phyloP scores from a whole-genome alignment of 1,140 invertebrate genomes.

The Lanistes nyassanus region DNA sequence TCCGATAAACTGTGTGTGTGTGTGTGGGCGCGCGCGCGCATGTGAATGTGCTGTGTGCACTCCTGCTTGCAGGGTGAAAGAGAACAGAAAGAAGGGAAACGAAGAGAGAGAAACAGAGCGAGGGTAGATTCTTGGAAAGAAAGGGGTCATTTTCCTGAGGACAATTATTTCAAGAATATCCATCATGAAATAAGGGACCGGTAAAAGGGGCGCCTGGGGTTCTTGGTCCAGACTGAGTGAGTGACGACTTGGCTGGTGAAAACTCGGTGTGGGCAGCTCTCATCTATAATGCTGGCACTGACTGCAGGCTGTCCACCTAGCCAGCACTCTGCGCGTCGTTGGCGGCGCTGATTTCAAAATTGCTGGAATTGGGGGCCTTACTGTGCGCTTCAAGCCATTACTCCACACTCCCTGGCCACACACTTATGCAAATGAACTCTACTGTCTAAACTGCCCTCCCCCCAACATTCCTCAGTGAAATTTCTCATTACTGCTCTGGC shows the following conservation, averaged over 20 bases:
- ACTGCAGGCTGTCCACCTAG: too few relatives aligned
- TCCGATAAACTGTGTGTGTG: not conserved
- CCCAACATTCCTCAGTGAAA: too few relatives aligned
- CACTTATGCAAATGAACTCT: not conserved
- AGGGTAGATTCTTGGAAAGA: not conserved
- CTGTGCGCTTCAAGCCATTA: not conserved
- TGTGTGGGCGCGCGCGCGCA: constrained; percentile 10
- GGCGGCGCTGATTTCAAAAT: constrained; percentile 10
- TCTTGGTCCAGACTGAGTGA: too few relatives aligned
- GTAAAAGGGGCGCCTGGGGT: too few relatives aligned
- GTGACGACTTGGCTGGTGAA: too few relatives aligned
- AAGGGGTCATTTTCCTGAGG: not conserved
- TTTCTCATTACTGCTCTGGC: not conserved
- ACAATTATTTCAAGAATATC: too few relatives aligned
- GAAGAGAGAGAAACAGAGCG: not conserved
- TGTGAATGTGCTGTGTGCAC: not conserved
- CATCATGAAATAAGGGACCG: too few relatives aligned
- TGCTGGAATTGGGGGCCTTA: not conserved
- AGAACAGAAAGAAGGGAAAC: not conserved
- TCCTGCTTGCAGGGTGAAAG: not conserved
- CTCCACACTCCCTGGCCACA: constrained; percentile 4
- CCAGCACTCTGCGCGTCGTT: not conserved
- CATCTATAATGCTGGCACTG: too few relatives aligned
- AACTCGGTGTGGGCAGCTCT: too few relatives aligned
- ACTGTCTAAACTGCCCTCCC: not conserved